Evolutionary conservation across 2,113 vertebrate species (phyloP).

Genomic region (Stegostoma tigrinum): DNA sequence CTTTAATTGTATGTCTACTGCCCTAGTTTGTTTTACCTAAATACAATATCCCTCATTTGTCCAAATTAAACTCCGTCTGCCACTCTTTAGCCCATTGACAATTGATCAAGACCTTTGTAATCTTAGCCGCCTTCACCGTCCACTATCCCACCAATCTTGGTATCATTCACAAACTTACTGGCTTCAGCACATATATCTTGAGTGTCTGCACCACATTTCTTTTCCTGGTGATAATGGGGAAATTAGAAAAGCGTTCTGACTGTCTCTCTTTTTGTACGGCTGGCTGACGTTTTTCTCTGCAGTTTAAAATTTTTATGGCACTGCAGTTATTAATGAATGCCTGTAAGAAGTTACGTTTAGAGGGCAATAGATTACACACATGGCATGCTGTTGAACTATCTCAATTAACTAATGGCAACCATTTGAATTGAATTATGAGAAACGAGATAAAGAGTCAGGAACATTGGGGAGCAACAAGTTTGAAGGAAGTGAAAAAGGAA

Average conservation of each 20-base stretch:
- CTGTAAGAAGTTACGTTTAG: neutral
- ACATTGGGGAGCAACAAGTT: neutral
- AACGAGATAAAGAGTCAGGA: neutral
- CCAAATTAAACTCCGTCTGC: too few relatives aligned
- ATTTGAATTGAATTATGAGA: neutral
- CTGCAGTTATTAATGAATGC: neutral
- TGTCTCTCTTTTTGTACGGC: neutral
- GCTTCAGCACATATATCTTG: neutral
- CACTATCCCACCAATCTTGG: too few relatives aligned
- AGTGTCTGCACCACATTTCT: neutral
- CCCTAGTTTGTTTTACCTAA: too few relatives aligned
- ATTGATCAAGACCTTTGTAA: too few relatives aligned
- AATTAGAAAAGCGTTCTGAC: neutral
- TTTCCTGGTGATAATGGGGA: neutral
- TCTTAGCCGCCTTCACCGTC: too few relatives aligned
- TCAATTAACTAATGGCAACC: neutral
- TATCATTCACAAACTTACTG: too few relatives aligned
- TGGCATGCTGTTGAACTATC: neutral
- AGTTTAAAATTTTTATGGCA: neutral
- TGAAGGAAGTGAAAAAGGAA: neutral
- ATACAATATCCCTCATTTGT: too few relatives aligned
- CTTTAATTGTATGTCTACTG: too few relatives aligned
- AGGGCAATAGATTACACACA: neutral
- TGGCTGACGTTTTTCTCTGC: neutral
- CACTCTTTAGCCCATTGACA: too few relatives aligned